A percentile compares a stretch with the other conserved stretches of the same genome.
Evolutionary conservation across 2,797 vertebrate species (phyloP).

Genomic region (Oryzias sinensis): DNA sequence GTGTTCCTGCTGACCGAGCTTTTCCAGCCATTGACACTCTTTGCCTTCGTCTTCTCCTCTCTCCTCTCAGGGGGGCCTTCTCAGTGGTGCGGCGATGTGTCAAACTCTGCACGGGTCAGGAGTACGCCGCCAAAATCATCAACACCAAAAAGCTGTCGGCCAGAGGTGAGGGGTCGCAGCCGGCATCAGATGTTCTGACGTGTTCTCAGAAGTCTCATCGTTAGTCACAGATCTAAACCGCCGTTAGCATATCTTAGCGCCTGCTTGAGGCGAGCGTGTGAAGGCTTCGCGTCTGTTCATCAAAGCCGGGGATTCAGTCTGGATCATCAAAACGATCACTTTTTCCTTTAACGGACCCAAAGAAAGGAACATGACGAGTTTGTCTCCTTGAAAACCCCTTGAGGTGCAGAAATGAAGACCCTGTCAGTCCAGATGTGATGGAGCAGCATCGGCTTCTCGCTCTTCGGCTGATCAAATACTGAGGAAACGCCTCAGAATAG

Average conservation of each 20-base stretch:
- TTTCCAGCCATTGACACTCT: slow-evolving; percentile 28
- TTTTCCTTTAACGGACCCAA: too few species aligned
- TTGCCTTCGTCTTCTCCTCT: slow-evolving; percentile 25
- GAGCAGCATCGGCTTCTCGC: not conserved
- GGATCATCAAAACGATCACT: not conserved
- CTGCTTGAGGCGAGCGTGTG: slow-evolving; percentile 43
- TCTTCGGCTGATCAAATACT: slow-evolving; percentile 6
- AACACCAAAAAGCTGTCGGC: slow-evolving; percentile 98
- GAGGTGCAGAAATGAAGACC: not conserved
- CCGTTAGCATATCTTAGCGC: slow-evolving; percentile 56
- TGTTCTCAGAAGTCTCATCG: slow-evolving; percentile 9
- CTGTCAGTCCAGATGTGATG: slow-evolving; percentile 3
- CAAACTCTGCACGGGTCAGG: slow-evolving; percentile 94
- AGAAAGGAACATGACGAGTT: not conserved
- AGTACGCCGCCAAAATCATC: slow-evolving; percentile 96
- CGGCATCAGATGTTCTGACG: not conserved
- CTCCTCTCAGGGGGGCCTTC: slow-evolving; percentile 88
- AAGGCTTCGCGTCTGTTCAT: slow-evolving; percentile 50
- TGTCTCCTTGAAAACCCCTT: too few species aligned
- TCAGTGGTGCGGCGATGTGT: slow-evolving; percentile 95
- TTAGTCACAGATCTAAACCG: slow-evolving; percentile 47
- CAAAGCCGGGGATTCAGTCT: slow-evolving; percentile 18
- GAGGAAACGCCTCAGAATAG: slow-evolving; percentile 11
- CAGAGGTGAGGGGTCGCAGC: slow-evolving; percentile 82
- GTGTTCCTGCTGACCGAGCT: slow-evolving; percentile 50